Evolutionary conservation across 1,140 invertebrate species (phyloP).

Genomic region (Coptotermes formosanus): DNA sequence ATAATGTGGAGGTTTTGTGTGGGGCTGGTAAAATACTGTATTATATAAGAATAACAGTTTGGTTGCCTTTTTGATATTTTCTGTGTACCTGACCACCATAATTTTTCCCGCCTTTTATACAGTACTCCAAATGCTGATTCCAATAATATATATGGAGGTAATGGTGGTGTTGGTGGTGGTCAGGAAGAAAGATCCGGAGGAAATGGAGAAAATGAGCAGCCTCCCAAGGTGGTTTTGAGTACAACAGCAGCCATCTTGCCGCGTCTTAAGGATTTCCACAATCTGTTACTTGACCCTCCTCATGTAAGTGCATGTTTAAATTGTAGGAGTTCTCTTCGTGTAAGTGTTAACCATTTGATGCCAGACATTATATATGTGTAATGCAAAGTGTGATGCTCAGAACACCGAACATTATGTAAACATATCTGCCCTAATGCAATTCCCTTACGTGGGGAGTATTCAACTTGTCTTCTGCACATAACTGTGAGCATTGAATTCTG

Average conservation of each 20-base stretch:
- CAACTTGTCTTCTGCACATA: too few species aligned
- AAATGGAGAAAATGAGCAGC: constrained; percentile 49
- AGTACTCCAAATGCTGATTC: not conserved
- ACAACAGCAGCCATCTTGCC: constrained; percentile 63
- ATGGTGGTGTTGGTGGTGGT: constrained; percentile 25
- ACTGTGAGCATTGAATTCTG: too few species aligned
- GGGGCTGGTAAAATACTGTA: too few species aligned
- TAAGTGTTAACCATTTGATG: too few species aligned
- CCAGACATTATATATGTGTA: too few species aligned
- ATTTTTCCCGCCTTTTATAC: not conserved
- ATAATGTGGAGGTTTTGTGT: too few species aligned
- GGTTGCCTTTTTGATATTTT: not conserved
- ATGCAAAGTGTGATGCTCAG: too few species aligned
- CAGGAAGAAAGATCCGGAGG: constrained; percentile 37
- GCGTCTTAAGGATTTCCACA: constrained; percentile 68
- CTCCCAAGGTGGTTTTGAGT: constrained; percentile 56
- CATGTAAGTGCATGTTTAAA: constrained; percentile 50
- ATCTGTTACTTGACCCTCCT: constrained; percentile 70
- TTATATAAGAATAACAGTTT: too few species aligned
- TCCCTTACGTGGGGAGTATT: too few species aligned
- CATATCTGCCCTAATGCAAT: too few species aligned
- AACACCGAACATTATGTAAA: too few species aligned
- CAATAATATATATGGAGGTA: constrained; percentile 21
- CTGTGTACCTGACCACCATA: not conserved
- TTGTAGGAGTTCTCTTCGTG: too few species aligned